Evolutionary conservation across 1,140 invertebrate species (phyloP), one percentile per base, ranked within the genome.

Genomic region (Lasioglossum albipes): DNA sequence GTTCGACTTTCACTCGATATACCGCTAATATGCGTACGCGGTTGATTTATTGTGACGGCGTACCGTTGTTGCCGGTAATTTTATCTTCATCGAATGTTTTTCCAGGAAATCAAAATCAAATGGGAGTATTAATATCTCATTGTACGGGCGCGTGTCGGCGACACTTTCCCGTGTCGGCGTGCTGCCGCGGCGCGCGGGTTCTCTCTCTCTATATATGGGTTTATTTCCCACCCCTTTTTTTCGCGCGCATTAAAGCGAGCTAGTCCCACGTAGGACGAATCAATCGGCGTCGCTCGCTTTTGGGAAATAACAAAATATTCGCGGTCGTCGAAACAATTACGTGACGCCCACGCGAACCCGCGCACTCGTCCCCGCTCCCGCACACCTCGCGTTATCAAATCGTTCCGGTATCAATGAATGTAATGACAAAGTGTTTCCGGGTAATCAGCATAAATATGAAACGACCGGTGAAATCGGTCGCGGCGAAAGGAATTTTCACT

Each of bases 61-160:
- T 87, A 89, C 87, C 86, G 87, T 90, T 92, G 90, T 91, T 86
- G 87, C 83, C 83, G 86, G 91, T 91, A 91, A 92, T 92, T 92
- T 91, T 91, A 92, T 92, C 90, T 90, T 87, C 88, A 91, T 92
- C 91, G 91, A 92, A 86, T 91, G 90, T 92, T 93, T 93, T 92
- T 93, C 91, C 91, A 89, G 90, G 90, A 92, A 92, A 93, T 93
- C 91, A 90, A 92, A 92, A 92, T 90, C 90, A 90, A 92, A 91
- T 92, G 91, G 88, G 87, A 89, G 89, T 92, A 91, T 92, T 92
- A 93, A 93, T 93, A 92, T 92, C 91, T 92, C 92, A 93, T 93
- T 92, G 90, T 92, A 88, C 87, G 86, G 86, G 89, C 87, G 88
- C 87, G 88, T 90, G 88, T 90, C 87, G 87, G 84, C 90, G 84